Evolutionary conservation across 1,140 invertebrate genomes (phyloP).

Genomic region (Bombyx mori): DNA sequence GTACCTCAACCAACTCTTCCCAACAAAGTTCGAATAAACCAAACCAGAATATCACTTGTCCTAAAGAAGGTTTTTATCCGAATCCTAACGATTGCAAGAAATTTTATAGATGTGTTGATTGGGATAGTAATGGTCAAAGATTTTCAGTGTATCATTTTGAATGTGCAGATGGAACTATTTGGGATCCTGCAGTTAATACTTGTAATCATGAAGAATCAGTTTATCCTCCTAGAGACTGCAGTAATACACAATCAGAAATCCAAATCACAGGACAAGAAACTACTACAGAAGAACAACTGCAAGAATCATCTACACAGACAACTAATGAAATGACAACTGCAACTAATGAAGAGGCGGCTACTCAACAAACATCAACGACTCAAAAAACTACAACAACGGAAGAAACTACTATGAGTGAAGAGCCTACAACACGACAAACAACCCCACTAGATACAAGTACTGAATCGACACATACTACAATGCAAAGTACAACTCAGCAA

Average conservation of each 20-base stretch:
- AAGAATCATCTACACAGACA: no score
- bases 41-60: slow-evolving; percentile 48
- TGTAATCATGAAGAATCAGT: slow-evolving; percentile 70
- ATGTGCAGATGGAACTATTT: slow-evolving; percentile 75
- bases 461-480: no score
- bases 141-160: slow-evolving; percentile 77
- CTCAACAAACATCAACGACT: no score
- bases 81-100: slow-evolving; percentile 78
- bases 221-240: slow-evolving; percentile 60
- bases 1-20: slow-evolving; percentile 23
- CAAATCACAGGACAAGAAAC: slow-evolving; percentile 28
- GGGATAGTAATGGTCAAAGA: slow-evolving; percentile 71
- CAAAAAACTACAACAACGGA: slow-evolving; percentile 12
- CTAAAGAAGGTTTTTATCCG: slow-evolving; percentile 76
- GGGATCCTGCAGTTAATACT: slow-evolving; percentile 71
- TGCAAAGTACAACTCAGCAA: slow-evolving; percentile 25
- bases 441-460: slow-evolving; percentile 11
- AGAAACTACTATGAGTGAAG: slow-evolving; percentile 26
- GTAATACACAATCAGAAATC: slow-evolving; percentile 31
- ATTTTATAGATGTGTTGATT: slow-evolving; percentile 82
- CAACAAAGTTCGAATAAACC: slow-evolving; percentile 29
- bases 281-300: slow-evolving; percentile 12
- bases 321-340: no score
- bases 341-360: no score
- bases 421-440: slow-evolving; percentile 29